A percentile compares a stretch with the other conserved stretches of the same genome.
These are phyloP conservation scores for Ptilorrhoa leucosticta DNA, from an alignment of 2,113 vertebrate genomes.

Conservation along the genomic window DNA sequence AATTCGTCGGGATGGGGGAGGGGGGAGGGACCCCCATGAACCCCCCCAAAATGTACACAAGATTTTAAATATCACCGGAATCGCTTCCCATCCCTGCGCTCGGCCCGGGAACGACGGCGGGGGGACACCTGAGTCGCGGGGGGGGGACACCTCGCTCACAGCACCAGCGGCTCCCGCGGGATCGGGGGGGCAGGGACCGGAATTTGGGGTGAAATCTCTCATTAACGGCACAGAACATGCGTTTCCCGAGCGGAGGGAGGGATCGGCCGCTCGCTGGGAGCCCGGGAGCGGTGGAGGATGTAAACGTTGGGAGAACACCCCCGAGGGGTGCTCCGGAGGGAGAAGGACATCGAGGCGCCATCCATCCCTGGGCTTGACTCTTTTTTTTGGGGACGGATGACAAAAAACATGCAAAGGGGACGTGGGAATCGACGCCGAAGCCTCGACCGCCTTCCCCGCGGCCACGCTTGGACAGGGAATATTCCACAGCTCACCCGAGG, in stretches of 20 bases:
- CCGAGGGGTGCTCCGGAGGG: fast-evolving
- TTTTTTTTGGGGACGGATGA: not conserved
- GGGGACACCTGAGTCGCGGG: slow-evolving; percentile 7
- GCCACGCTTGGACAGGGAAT: not conserved
- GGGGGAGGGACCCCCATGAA: not conserved
- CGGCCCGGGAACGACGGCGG: not conserved
- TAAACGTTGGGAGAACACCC: not conserved
- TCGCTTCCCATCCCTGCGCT: slow-evolving; percentile 25
- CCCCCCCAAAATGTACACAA: slow-evolving; percentile 17
- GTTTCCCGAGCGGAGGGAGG: not conserved
- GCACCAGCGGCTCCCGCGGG: slow-evolving; percentile 42
- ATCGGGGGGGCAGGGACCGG: not conserved
- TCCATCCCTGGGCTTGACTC: not conserved
- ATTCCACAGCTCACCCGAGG: not conserved
- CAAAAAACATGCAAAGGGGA: not conserved
- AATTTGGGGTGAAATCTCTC: not conserved
- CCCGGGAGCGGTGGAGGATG: not conserved
- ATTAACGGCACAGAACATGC: not conserved
- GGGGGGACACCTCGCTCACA: slow-evolving; percentile 35
- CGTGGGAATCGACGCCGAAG: not conserved
- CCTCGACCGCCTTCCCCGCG: not conserved
- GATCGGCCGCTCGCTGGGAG: not conserved
- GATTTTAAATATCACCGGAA: slow-evolving; percentile 62
- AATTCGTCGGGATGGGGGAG: slow-evolving; percentile 3
- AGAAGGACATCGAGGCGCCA: fast-evolving